These are phyloP conservation scores for Diaprepes abbreviatus DNA, from an alignment of 2,888 invertebrate genomes.

Conservation along the genomic window DNA sequence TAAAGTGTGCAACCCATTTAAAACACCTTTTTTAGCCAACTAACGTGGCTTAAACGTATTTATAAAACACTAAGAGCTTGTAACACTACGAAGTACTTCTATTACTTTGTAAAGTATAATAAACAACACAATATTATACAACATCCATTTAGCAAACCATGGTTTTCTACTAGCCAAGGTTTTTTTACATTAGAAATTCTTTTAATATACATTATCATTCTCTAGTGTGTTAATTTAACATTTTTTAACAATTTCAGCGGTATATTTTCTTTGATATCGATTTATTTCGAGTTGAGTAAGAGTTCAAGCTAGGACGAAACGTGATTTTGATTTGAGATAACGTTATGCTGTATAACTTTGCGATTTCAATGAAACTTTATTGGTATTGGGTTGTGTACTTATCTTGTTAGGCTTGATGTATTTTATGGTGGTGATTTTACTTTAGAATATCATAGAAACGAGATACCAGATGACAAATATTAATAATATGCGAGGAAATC, in stretches of 20 bases:
- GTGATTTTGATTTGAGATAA: constrained; percentile 47
- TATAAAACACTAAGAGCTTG: too few species aligned
- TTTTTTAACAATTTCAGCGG: constrained; percentile 44
- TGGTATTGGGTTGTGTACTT: constrained; percentile 34
- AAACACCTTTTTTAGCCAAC: too few species aligned
- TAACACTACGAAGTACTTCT: too few species aligned
- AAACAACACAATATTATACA: too few species aligned
- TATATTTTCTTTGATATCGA: constrained; percentile 42
- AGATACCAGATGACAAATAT: not conserved
- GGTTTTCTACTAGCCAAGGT: too few species aligned
- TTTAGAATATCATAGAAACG: not conserved
- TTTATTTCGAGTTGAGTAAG: constrained; percentile 37
- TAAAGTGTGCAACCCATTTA: too few species aligned
- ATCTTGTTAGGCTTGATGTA: constrained; percentile 38
- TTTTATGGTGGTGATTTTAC: constrained; percentile 17
- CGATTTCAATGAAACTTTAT: constrained; percentile 42
- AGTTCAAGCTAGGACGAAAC: constrained; percentile 33
- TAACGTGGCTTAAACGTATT: too few species aligned
- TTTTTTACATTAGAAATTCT: too few species aligned
- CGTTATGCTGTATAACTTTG: constrained; percentile 39
- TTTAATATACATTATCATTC: not conserved
- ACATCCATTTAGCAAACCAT: too few species aligned
- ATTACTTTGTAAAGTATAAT: too few species aligned
- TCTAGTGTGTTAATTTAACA: constrained; percentile 16
- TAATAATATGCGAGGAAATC: too few species aligned